These are phyloP conservation scores for Cataglyphis rosenhaueri DNA, from an alignment of 2,888 invertebrate species.

Conservation along the genomic window DNA sequence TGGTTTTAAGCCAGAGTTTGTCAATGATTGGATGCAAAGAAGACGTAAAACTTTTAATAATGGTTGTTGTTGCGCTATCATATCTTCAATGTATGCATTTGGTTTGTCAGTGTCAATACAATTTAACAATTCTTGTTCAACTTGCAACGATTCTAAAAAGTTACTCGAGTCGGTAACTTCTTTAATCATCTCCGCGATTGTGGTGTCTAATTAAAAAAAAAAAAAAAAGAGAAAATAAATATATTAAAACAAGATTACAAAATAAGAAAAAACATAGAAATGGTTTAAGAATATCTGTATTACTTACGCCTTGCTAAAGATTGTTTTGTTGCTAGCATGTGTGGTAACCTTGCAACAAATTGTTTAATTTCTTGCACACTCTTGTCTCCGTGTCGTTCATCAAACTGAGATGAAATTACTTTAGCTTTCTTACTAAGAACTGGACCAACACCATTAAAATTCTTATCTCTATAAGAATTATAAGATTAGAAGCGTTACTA, in stretches of 20 bases:
- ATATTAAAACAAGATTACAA: not conserved
- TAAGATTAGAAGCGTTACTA: not conserved
- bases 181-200: slow-evolving; percentile 97
- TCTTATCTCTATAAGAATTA: slow-evolving; percentile 90
- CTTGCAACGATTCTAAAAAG: slow-evolving; percentile 92
- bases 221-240: not conserved
- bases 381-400: slow-evolving; percentile 94
- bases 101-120: slow-evolving; percentile 96
- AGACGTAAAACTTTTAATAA: slow-evolving; percentile 94
- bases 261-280: not conserved
- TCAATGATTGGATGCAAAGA: slow-evolving; percentile 96
- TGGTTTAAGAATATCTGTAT: not conserved
- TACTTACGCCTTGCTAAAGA: slow-evolving; percentile 90
- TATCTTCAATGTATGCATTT: slow-evolving; percentile 95
- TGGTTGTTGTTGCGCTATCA: slow-evolving; percentile 94
- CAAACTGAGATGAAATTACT: slow-evolving; percentile 93
- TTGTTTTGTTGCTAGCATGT: slow-evolving; percentile 94
- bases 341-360: slow-evolving; percentile 95
- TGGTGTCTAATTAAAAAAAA: slow-evolving; percentile 89
- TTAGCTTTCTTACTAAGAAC: slow-evolving; percentile 95
- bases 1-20: slow-evolving; percentile 96
- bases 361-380: slow-evolving; percentile 98
- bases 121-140: slow-evolving; percentile 97
- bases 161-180: slow-evolving; percentile 91
- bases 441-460: slow-evolving; percentile 96